These are phyloP conservation scores for Artemisiospiza belli DNA, from an alignment of 2,113 vertebrate species.

Conservation along the genomic window DNA sequence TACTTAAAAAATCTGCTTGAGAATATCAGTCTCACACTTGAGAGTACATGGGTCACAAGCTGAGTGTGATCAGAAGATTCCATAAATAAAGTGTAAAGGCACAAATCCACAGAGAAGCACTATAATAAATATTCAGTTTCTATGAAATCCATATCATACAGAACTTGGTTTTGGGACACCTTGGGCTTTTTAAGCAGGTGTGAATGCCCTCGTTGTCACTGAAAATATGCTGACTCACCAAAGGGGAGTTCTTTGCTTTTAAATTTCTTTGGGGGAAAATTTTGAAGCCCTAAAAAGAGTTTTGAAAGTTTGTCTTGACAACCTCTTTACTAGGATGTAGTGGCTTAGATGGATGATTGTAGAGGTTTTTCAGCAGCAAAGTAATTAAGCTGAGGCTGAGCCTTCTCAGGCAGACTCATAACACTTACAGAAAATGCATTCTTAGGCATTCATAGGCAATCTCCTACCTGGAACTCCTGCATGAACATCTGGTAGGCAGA, in stretches of 20 bases:
- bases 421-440: not conserved
- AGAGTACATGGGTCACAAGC: not conserved
- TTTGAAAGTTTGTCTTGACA: not conserved
- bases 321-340: not conserved
- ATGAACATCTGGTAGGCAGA: constrained; percentile 2
- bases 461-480: not conserved
- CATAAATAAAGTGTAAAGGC: not conserved
- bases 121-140: not conserved
- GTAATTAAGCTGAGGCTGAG: not conserved
- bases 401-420: not conserved
- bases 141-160: not conserved
- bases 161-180: not conserved
- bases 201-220: not conserved
- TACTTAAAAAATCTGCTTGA: not conserved
- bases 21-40: not conserved
- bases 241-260: not conserved
- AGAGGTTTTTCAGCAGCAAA: not conserved
- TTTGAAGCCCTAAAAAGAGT: not conserved
- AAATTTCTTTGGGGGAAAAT: not conserved
- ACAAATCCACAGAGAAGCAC: not conserved
- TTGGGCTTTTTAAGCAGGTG: not conserved
- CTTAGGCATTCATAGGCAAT: not conserved
- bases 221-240: not conserved
- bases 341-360: not conserved
- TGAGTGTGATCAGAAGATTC: not conserved